These are phyloP conservation scores for Poecilobothrus nobilitatus DNA, from an alignment of 2,888 invertebrate genomes.

Conservation along the genomic window DNA sequence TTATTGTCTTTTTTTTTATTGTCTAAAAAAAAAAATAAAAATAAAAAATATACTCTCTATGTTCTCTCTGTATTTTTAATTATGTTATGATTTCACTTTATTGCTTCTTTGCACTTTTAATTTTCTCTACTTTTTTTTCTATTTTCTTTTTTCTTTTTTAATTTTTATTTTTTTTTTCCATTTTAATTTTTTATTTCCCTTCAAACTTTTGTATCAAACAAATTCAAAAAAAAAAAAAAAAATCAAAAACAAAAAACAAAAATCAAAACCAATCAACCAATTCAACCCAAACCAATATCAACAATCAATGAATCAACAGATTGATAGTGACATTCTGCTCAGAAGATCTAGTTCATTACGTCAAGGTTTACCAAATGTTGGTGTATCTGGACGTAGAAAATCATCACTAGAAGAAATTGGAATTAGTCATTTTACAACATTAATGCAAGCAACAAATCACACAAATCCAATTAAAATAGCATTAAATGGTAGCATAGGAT, in stretches of 20 bases:
- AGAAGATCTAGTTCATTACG: slow-evolving; percentile 75
- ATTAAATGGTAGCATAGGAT: slow-evolving; percentile 74
- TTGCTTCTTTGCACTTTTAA: not conserved
- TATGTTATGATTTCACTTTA: slow-evolving; percentile 10
- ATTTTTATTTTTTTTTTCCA: not conserved
- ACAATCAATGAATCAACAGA: slow-evolving; percentile 27
- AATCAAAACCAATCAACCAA: not conserved
- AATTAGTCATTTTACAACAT: slow-evolving; percentile 66
- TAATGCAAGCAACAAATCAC: slow-evolving; percentile 57
- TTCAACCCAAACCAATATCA: not conserved
- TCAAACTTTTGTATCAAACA: not conserved
- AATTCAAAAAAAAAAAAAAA: not conserved
- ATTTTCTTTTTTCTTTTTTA: not conserved
- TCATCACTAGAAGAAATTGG: slow-evolving; percentile 82
- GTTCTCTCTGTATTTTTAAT: slow-evolving; percentile 8
- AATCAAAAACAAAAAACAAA: not conserved
- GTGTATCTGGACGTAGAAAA: slow-evolving; percentile 55
- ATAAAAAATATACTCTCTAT: too few relatives aligned
- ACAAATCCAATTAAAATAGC: slow-evolving; percentile 75
- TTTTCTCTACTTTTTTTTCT: not conserved
- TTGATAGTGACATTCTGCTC: slow-evolving; percentile 72
- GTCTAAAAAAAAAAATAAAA: not conserved
- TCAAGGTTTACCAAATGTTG: slow-evolving; percentile 65
- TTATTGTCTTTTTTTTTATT: slow-evolving; percentile 2
- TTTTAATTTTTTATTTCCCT: slow-evolving; percentile 2